Evolutionary conservation across 2,113 vertebrate genomes (phyloP).

Genomic region (Pandion haliaetus): DNA sequence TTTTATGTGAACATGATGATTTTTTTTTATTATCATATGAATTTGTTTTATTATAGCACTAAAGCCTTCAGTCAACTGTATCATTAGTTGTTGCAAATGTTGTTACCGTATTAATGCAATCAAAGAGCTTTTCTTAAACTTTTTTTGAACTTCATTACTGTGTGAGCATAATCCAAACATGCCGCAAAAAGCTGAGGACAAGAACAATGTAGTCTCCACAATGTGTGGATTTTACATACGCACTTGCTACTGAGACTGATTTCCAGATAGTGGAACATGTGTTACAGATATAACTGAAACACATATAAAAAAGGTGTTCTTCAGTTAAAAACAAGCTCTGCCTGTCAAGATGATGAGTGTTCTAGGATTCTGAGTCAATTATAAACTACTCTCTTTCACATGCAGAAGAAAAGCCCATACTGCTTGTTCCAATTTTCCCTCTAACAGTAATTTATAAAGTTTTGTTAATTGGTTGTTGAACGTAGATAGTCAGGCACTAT

Average conservation of each 20-base stretch:
- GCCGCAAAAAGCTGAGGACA: background rate
- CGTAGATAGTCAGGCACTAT: background rate
- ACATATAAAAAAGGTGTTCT: slow-evolving; percentile 30
- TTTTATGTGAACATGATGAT: background rate
- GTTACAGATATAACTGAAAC: slow-evolving; percentile 48
- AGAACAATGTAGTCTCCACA: background rate
- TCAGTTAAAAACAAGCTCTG: slow-evolving; percentile 47
- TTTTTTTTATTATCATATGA: background rate
- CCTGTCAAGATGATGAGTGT: slow-evolving; percentile 46
- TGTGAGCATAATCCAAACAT: background rate
- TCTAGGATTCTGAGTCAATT: slow-evolving; percentile 39
- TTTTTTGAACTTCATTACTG: background rate
- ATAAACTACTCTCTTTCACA: background rate
- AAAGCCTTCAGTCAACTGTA: background rate
- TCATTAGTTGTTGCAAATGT: background rate
- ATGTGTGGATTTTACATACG: background rate
- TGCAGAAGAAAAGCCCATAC: background rate
- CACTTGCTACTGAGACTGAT: slow-evolving; percentile 11
- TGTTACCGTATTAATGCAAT: background rate
- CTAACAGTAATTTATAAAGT: slow-evolving; percentile 6
- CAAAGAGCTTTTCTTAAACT: slow-evolving; percentile 11
- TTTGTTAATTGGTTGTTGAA: slow-evolving; percentile 17
- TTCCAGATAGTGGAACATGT: slow-evolving; percentile 33
- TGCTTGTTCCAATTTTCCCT: slow-evolving; percentile 2
- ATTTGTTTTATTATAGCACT: background rate